Percentiles rank a stretch among this genome's conserved stretches.
Evolutionary conservation across 2,113 vertebrate species (phyloP).

Genomic region (Psilopogon haemacephalus): DNA sequence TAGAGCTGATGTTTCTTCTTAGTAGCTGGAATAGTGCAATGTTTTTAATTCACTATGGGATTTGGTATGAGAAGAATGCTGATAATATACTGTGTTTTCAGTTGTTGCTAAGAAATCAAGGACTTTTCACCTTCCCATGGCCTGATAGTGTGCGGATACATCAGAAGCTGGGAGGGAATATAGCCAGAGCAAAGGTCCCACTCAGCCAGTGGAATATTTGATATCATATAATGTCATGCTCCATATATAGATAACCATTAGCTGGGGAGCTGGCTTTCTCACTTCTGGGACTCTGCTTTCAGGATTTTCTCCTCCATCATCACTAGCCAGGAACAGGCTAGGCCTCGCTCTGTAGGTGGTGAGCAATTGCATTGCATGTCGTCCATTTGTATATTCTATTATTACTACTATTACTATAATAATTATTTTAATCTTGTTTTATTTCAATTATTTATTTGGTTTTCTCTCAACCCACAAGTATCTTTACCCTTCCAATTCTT

Average conservation of each 20-base stretch:
- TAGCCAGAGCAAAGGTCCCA: not conserved
- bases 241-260: not conserved
- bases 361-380: not conserved
- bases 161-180: not conserved
- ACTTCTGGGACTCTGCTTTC: not conserved
- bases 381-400: not conserved
- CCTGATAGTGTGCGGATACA: not conserved
- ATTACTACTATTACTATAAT: not conserved
- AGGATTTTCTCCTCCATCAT: not conserved
- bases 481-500: not conserved
- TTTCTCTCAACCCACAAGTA: not conserved
- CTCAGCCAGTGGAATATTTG: not conserved
- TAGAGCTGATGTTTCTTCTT: too few species aligned
- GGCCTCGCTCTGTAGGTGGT: not conserved
- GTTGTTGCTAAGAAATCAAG: not conserved
- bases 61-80: too few species aligned
- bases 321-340: not conserved
- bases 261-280: not conserved
- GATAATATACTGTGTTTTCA: not conserved
- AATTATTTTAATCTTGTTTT: not conserved
- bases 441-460: not conserved
- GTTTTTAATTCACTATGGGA: too few species aligned
- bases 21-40: too few species aligned
- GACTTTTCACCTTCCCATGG: not conserved
- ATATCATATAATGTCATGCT: not conserved